Conservation (phyloP, 2,113 vertebrate genomes). For the Tachuris rubrigastra region DNA sequence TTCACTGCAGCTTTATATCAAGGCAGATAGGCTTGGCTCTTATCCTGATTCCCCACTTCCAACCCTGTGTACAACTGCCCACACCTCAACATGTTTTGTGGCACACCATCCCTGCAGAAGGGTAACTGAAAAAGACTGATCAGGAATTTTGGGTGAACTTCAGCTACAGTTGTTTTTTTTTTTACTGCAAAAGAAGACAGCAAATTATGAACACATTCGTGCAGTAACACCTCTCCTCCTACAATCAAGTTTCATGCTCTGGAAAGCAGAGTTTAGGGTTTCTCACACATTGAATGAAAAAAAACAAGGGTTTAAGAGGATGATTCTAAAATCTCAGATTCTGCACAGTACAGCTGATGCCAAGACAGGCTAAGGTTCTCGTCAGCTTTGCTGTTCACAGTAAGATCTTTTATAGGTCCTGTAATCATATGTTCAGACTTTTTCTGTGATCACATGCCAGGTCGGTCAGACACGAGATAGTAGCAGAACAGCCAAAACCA, state of each 20-base stretch:
- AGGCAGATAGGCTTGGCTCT: not conserved
- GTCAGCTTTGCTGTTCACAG: not conserved
- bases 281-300: not conserved
- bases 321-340: not conserved
- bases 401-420: not conserved
- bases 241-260: constrained; percentile 26
- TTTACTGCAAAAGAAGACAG: constrained; percentile 17
- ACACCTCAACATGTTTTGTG: not conserved
- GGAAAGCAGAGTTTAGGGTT: not conserved
- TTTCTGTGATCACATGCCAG: not conserved
- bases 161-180: constrained; percentile 44
- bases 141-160: not conserved
- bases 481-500: not conserved
- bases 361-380: not conserved
- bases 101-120: not conserved
- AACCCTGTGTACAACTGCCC: not conserved
- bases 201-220: constrained; percentile 14
- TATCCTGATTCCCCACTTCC: not conserved
- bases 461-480: not conserved
- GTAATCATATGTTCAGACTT: not conserved
- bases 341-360: not conserved
- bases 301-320: not conserved
- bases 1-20: not conserved
- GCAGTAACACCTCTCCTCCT: constrained; percentile 25
- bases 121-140: not conserved